Evolutionary conservation across 23 tunicate genomes (phyloP).

Genomic region (Botrylloides violaceus): DNA sequence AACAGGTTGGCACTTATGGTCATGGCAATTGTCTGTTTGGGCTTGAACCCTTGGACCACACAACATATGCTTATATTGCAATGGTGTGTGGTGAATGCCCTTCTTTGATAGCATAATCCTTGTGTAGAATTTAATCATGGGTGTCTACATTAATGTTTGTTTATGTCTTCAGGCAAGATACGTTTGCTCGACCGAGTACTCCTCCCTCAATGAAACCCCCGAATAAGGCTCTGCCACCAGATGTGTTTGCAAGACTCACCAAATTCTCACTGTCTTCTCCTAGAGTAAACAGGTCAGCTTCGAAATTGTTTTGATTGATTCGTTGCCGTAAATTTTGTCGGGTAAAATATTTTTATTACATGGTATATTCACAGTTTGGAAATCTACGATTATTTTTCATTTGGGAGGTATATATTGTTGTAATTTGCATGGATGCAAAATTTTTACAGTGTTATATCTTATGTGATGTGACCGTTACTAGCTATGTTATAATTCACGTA

Average conservation of each 20-base stretch:
- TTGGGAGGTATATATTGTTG: not conserved
- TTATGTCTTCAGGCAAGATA: constrained; percentile 18
- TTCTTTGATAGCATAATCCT: no score
- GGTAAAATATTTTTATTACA: not conserved
- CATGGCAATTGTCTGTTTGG: no score
- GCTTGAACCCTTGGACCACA: no score
- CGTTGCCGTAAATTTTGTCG: not conserved
- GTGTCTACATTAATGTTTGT: no score
- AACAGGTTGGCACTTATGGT: no score
- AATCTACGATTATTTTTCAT: not conserved
- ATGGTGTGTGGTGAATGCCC: no score
- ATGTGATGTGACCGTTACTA: no score
- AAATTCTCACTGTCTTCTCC: constrained; percentile 60
- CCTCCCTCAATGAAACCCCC: constrained; percentile 9
- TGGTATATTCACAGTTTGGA: not conserved
- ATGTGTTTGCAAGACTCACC: constrained; percentile 70
- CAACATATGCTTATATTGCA: no score
- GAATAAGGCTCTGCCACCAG: constrained; percentile 23
- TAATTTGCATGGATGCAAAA: not conserved
- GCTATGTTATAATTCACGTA: no score
- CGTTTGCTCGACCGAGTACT: not conserved
- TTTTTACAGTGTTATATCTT: no score
- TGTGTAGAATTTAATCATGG: no score
- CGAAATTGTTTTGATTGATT: not conserved
- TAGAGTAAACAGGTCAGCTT: constrained; percentile 50